Percentiles rank a stretch among this genome's conserved stretches.
Conservation (phyloP, 2,113 vertebrate genomes). For the Calyptomena viridis region DNA sequence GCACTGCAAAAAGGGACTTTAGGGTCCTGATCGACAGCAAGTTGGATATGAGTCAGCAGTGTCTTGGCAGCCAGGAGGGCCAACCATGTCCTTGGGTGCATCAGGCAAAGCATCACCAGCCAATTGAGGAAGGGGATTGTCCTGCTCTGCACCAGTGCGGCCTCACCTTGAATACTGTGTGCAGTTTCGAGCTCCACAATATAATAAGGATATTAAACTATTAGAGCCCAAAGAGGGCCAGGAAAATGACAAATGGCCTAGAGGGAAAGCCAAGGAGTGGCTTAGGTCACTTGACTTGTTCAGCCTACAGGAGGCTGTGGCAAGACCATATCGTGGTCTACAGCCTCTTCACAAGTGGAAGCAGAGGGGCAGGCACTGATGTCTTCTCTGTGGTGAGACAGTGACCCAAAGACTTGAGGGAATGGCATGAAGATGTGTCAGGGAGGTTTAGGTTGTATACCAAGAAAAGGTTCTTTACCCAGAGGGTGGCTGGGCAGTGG, state of each 20-base stretch:
- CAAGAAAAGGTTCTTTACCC: neutral
- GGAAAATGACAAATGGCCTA: neutral
- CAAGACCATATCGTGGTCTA: neutral
- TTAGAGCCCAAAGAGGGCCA: neutral
- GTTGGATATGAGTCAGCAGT: neutral
- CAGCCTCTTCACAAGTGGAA: rapidly evolving
- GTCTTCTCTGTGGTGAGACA: neutral
- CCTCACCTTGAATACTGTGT: neutral
- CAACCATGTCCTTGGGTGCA: neutral
- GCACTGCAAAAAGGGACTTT: neutral
- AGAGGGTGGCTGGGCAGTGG: neutral
- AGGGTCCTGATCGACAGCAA: neutral
- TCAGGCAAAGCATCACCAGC: rapidly evolving
- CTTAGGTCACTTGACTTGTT: neutral
- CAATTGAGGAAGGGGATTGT: neutral
- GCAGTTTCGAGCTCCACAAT: neutral
- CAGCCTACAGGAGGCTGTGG: neutral
- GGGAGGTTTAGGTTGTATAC: neutral
- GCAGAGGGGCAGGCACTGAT: rapidly evolving
- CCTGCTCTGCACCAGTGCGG: neutral
- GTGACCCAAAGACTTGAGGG: neutral
- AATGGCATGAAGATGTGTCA: neutral
- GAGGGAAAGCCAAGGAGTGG: neutral
- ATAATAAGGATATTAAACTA: neutral
- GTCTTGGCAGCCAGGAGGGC: neutral